phyloP scores from a whole-genome alignment of 2,888 invertebrate species.

The Megamerina dolium region DNA sequence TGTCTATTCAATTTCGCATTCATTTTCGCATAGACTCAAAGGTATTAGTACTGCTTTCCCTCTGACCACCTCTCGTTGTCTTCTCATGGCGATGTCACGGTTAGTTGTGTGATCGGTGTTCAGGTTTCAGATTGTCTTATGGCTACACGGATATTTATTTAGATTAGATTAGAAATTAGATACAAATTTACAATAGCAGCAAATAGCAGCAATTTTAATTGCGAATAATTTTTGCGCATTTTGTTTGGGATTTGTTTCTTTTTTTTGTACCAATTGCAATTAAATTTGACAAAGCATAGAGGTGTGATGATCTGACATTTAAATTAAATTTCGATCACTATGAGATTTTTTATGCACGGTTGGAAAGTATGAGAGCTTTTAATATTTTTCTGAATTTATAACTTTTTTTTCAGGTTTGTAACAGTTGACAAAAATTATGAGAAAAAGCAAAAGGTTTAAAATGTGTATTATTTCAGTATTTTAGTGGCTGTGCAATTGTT shows the following conservation, averaged over 20 bases:
- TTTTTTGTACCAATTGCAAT: too few relatives aligned
- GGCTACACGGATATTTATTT: slow-evolving; percentile 14
- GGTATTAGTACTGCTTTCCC: not conserved
- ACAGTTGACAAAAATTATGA: not conserved
- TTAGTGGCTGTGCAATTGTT: too few relatives aligned
- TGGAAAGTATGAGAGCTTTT: not conserved
- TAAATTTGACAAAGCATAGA: slow-evolving; percentile 15
- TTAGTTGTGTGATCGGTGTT: slow-evolving; percentile 1
- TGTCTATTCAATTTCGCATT: too few relatives aligned
- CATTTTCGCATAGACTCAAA: too few relatives aligned
- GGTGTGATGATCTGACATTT: slow-evolving; percentile 19
- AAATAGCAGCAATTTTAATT: slow-evolving; percentile 20
- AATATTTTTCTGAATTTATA: too few relatives aligned
- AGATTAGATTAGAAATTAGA: slow-evolving; percentile 20
- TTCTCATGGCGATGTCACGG: not conserved
- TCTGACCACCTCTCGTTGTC: not conserved
- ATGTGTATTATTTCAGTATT: too few relatives aligned
- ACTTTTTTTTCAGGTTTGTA: too few relatives aligned
- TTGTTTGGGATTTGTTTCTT: too few relatives aligned
- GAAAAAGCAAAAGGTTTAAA: too few relatives aligned
- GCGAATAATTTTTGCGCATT: slow-evolving; percentile 17
- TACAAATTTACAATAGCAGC: too few relatives aligned
- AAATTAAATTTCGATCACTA: slow-evolving; percentile 13
- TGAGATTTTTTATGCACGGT: not conserved
- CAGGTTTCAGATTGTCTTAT: not conserved